phyloP scores from a whole-genome alignment of 2,797 vertebrate genomes.

The Gadopsis marmoratus region DNA sequence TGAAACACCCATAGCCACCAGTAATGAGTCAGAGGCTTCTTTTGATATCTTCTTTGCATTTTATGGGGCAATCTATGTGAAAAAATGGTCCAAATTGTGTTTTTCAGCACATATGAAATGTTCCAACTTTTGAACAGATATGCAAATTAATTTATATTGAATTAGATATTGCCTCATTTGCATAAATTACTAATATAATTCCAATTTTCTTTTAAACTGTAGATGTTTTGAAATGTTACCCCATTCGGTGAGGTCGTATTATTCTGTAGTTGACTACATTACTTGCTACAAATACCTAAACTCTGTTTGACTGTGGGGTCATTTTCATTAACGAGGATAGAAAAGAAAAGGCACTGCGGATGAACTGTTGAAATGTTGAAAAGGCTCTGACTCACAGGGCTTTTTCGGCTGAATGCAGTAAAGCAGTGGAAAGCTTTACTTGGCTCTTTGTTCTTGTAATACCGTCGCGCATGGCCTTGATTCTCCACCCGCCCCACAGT shows the following conservation, averaged over 20 bases:
- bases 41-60: no score
- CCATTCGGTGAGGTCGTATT: background rate
- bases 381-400: constrained; percentile 32
- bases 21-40: no score
- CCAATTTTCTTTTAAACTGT: no score
- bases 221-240: background rate
- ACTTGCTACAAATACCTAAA: no score
- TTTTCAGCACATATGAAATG: no score
- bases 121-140: no score
- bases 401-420: constrained; percentile 12
- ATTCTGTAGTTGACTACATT: background rate
- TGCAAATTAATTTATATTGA: no score
- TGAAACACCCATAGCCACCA: no score
- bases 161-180: background rate
- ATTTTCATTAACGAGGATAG: background rate
- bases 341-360: background rate
- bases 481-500: constrained; percentile 9
- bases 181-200: no score
- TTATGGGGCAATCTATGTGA: no score
- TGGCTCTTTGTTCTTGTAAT: constrained; percentile 19
- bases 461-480: constrained; percentile 34
- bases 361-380: constrained; percentile 20
- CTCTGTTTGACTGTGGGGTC: no score
- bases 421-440: constrained; percentile 21
- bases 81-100: no score